These are phyloP conservation scores for Caenorhabditis macrosperma DNA, from an alignment of 2,888 invertebrate species.

Conservation along the genomic window DNA sequence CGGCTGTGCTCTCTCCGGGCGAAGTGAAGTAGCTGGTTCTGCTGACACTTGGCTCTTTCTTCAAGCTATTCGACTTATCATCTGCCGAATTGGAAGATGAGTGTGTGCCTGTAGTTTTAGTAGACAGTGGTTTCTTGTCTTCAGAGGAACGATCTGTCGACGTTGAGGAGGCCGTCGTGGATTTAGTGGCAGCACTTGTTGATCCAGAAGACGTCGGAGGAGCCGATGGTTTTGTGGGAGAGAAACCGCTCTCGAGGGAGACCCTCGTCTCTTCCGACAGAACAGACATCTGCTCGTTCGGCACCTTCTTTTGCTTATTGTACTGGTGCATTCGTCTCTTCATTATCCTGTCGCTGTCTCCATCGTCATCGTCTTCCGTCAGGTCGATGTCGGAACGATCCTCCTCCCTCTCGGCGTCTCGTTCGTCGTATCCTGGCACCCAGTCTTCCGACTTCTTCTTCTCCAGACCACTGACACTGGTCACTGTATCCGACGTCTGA, in stretches of 20 bases:
- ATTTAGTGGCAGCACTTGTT: neutral
- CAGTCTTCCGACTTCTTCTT: conserved; percentile 30
- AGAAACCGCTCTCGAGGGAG: conserved; percentile 30
- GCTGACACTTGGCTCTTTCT: neutral
- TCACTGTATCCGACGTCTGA: conserved; percentile 13
- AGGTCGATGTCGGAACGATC: conserved; percentile 11
- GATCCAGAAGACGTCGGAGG: neutral
- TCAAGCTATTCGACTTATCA: neutral
- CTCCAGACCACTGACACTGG: neutral
- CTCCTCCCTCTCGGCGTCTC: conserved; percentile 11
- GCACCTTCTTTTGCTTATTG: neutral
- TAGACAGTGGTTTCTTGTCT: neutral
- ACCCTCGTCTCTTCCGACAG: conserved; percentile 4
- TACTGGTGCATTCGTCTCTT: neutral
- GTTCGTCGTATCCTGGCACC: conserved; percentile 22
- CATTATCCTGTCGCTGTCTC: conserved; percentile 23
- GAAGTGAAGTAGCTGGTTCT: neutral
- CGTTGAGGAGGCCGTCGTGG: neutral
- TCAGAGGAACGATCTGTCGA: neutral
- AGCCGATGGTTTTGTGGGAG: conserved; percentile 4
- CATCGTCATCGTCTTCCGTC: conserved; percentile 10
- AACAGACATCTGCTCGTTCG: neutral
- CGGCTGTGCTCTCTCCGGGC: neutral
- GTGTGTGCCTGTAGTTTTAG: too few relatives aligned
- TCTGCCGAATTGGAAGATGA: too few relatives aligned